Evolutionary conservation across 2,888 invertebrate species (phyloP).

Genomic region (Eudasyphora cyanicolor): DNA sequence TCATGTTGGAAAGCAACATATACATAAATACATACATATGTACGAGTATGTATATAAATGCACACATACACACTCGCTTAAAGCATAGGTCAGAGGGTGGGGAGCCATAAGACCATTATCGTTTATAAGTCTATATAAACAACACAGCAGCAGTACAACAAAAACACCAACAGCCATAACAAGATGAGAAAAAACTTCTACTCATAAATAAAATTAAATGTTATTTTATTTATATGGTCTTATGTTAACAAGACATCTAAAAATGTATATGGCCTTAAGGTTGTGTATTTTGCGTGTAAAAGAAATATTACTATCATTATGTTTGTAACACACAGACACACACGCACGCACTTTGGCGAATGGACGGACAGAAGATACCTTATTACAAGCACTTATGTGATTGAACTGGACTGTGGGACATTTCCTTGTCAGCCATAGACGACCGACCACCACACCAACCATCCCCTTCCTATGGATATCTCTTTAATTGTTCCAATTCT

Average conservation of each 20-base stretch:
- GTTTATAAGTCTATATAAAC: slow-evolving; percentile 39
- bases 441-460: background rate
- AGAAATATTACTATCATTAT: slow-evolving; percentile 58
- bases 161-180: slow-evolving; percentile 12
- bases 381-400: background rate
- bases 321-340: slow-evolving; percentile 63
- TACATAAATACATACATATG: background rate
- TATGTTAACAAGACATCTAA: slow-evolving; percentile 57
- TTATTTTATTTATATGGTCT: slow-evolving; percentile 73
- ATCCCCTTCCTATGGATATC: background rate
- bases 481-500: background rate
- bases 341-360: slow-evolving; percentile 23
- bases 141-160: background rate
- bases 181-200: slow-evolving; percentile 26
- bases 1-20: background rate
- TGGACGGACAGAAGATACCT: background rate
- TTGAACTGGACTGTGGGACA: background rate
- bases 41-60: background rate
- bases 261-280: slow-evolving; percentile 40
- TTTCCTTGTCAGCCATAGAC: background rate
- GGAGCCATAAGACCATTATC: slow-evolving; percentile 39
- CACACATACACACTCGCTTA: background rate
- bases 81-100: background rate
- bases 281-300: slow-evolving; percentile 47
- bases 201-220: slow-evolving; percentile 76